Evolutionary conservation across 1,140 invertebrate species (phyloP), one percentile per base, ranked within the genome.

Genomic region (Hermetia illucens): DNA sequence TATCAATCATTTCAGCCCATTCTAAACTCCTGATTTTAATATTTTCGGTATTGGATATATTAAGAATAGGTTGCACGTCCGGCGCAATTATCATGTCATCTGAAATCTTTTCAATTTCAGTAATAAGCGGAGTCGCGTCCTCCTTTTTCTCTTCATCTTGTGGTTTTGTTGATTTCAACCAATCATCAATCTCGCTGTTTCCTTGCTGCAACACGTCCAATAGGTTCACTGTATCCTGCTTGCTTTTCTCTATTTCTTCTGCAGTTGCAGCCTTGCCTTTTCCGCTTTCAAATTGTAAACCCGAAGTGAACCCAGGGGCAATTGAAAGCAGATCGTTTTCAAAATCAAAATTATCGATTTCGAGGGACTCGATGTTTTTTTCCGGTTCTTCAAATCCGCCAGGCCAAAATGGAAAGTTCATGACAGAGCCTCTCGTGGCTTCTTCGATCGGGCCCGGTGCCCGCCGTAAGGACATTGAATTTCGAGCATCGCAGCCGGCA

Each of bases 1-100:
- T 74, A 62, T 94, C 82, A 29, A 95, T 67, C 54, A 82, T 72
- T 52, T 91, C 78, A 2, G 88, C 90, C 87, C 86, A 96, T 51
- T 89, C 73, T 73, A 2, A 63, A 64, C 39, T 58, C 61, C 1
- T 48, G 39, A 21, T 40, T 43, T 40, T 53, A 36, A 25, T 40
- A 21, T 34, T 44, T 12, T 58, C 48, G 4, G 53, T 44, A 19
- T 61, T 50, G 0, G 63, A 69, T 35, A 73, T 72, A 41, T 70
- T 67, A 10, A 76, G 43, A 1, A 74, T 48, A 2, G 69, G 67
- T 33, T 68, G 61, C 17, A 61, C 49, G 27, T 52, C 51, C 2
- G 39, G 43, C 6, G 62, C 52, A 34, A 58, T 49, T 4, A 64
- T 49, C 12, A 61, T 44, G 15, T 62, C 48, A 17, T 58, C 55